Conservation (phyloP, 2,113 vertebrate species). For the Tretioscincus oriximinensis region DNA sequence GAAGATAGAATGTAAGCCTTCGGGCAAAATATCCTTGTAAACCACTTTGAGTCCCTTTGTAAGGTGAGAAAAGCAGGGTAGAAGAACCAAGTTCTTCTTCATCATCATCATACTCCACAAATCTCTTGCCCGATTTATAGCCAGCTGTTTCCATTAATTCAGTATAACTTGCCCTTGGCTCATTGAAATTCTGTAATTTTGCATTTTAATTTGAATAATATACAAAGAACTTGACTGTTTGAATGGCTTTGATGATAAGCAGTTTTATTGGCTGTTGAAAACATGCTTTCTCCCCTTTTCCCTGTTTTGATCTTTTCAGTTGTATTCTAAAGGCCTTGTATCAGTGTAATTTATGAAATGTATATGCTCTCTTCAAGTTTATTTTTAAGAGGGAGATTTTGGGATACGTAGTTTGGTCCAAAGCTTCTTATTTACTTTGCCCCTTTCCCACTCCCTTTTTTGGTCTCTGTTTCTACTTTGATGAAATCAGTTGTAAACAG, state of each 20-base stretch:
- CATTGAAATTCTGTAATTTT: constrained; percentile 47
- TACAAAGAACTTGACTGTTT: constrained; percentile 44
- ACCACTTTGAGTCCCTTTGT: too few species aligned
- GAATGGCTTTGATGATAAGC: constrained; percentile 42
- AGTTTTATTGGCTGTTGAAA: constrained; percentile 33
- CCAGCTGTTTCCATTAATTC: constrained; percentile 64
- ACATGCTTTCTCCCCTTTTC: constrained; percentile 18
- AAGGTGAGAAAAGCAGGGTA: too few species aligned
- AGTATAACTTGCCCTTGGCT: constrained; percentile 56
- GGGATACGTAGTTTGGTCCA: not conserved
- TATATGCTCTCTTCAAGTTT: not conserved
- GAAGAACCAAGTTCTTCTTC: too few species aligned
- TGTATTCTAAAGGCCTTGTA: constrained; percentile 3
- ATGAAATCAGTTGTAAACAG: constrained; percentile 31
- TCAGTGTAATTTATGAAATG: not conserved
- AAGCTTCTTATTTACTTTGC: not conserved
- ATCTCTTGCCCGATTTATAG: constrained; percentile 65
- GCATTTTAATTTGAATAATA: constrained; percentile 57
- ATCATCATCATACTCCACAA: constrained; percentile 63
- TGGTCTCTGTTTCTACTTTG: constrained; percentile 26
- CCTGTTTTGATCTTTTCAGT: constrained; percentile 25
- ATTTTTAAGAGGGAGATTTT: not conserved
- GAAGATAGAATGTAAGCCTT: too few species aligned
- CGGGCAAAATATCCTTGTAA: too few species aligned
- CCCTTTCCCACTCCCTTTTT: not conserved